phyloP scores from a whole-genome alignment of 2,888 invertebrate genomes.

The Rugalucina vietnamica region DNA sequence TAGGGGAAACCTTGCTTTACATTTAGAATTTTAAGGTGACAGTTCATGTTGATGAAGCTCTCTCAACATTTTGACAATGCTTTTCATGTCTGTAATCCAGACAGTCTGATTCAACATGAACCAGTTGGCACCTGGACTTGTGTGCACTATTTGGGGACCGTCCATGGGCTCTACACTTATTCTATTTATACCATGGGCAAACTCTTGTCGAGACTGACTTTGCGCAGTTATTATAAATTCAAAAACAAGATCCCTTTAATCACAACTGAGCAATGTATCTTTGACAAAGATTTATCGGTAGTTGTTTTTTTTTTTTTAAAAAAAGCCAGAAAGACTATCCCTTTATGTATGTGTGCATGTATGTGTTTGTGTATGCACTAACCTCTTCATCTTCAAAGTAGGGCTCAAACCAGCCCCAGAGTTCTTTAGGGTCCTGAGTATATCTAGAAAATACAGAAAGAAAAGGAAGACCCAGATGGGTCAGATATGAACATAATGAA shows the following conservation, averaged over 20 bases:
- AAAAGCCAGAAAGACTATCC: background rate
- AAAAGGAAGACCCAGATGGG: background rate
- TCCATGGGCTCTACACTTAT: too few species aligned
- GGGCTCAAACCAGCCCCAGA: constrained; percentile 98
- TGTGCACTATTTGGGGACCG: too few species aligned
- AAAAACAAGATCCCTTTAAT: background rate
- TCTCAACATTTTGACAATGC: too few species aligned
- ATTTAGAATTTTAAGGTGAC: too few species aligned
- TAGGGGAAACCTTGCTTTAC: too few species aligned
- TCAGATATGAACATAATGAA: too few species aligned
- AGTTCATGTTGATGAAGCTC: too few species aligned
- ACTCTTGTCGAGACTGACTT: too few species aligned
- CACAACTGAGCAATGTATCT: background rate
- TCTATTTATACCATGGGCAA: too few species aligned
- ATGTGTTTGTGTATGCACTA: constrained; percentile 77
- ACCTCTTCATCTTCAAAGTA: constrained; percentile 98
- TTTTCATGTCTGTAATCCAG: too few species aligned
- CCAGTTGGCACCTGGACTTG: too few species aligned
- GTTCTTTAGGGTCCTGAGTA: constrained; percentile 97
- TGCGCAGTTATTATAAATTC: background rate
- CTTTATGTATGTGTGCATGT: constrained; percentile 5
- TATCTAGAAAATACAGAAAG: constrained; percentile 87
- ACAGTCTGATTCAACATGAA: too few species aligned
- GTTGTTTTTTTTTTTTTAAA: background rate
- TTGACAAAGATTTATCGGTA: background rate